These are phyloP conservation scores for Scaptomyza pallida DNA, from an alignment of 1,140 invertebrate species.

Conservation along the genomic window DNA sequence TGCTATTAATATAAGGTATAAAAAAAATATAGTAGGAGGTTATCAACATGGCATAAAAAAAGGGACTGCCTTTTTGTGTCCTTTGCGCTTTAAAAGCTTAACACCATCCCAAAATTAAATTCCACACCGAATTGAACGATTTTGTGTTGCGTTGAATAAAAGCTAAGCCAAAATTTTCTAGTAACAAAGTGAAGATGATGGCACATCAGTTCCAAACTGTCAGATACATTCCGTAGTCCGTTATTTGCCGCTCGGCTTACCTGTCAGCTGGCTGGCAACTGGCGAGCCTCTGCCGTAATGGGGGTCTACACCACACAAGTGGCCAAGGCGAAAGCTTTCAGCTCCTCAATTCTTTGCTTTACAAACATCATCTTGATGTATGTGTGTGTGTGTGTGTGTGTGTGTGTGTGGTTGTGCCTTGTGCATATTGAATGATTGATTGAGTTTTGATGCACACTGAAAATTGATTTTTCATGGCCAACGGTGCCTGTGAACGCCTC, in stretches of 20 bases:
- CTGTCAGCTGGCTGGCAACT: slow-evolving; percentile 45
- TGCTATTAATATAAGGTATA: too few species aligned
- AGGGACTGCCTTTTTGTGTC: slow-evolving; percentile 16
- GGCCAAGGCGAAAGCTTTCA: slow-evolving; percentile 19
- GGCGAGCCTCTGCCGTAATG: slow-evolving; percentile 28
- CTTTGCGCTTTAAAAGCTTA: not conserved
- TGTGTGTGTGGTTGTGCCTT: slow-evolving; percentile 16
- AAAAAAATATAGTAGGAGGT: too few species aligned
- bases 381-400: slow-evolving; percentile 9
- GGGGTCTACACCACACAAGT: slow-evolving; percentile 5
- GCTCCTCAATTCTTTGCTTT: slow-evolving; percentile 2
- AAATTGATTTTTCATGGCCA: slow-evolving; percentile 51
- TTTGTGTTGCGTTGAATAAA: not conserved
- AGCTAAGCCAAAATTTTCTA: not conserved
- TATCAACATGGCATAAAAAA: too few species aligned
- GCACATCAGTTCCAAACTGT: not conserved
- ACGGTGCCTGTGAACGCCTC: not conserved
- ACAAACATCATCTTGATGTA: slow-evolving; percentile 13
- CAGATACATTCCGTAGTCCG: slow-evolving; percentile 9
- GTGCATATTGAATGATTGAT: slow-evolving; percentile 74
- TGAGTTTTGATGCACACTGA: slow-evolving; percentile 63
- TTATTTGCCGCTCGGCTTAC: slow-evolving; percentile 43
- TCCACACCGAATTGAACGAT: not conserved
- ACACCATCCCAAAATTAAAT: too few species aligned
- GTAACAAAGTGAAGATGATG: not conserved